Conservation (phyloP, 1,140 invertebrate species). For the Psix sp. region DNA sequence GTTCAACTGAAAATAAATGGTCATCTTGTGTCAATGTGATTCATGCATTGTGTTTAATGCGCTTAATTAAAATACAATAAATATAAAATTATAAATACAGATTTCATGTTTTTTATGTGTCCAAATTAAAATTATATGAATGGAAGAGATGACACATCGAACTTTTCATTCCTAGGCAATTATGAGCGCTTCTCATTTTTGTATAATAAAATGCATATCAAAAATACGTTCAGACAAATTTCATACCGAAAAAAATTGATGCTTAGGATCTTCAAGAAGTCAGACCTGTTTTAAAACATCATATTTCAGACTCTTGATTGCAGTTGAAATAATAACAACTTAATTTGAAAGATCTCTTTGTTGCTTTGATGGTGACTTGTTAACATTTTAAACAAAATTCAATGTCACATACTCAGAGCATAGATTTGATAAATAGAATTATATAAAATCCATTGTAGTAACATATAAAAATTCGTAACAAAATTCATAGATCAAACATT, state of each 20-base stretch:
- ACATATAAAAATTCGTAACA: too few relatives aligned
- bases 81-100: slow-evolving; percentile 25
- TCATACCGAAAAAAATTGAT: slow-evolving; percentile 47
- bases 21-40: slow-evolving; percentile 7
- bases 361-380: slow-evolving; percentile 4
- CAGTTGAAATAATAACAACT: slow-evolving; percentile 26
- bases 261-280: slow-evolving; percentile 39
- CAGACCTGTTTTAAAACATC: slow-evolving; percentile 24
- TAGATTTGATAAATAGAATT: neutral
- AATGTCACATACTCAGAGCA: slow-evolving; percentile 1
- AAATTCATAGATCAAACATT: too few relatives aligned
- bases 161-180: slow-evolving; percentile 52
- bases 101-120: neutral
- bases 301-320: slow-evolving; percentile 17
- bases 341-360: slow-evolving; percentile 30
- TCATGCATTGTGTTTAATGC: slow-evolving; percentile 7
- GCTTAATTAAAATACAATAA: slow-evolving; percentile 28
- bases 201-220: slow-evolving; percentile 55
- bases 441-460: too few relatives aligned
- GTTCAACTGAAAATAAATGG: too few relatives aligned
- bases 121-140: slow-evolving; percentile 13
- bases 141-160: slow-evolving; percentile 50
- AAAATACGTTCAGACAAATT: slow-evolving; percentile 50
- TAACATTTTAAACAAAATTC: slow-evolving; percentile 25
- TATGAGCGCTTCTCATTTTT: slow-evolving; percentile 37